Base-by-base conservation (phyloP, 2,113 vertebrate genomes). In the Cynopterus brachyotis region DNA sequence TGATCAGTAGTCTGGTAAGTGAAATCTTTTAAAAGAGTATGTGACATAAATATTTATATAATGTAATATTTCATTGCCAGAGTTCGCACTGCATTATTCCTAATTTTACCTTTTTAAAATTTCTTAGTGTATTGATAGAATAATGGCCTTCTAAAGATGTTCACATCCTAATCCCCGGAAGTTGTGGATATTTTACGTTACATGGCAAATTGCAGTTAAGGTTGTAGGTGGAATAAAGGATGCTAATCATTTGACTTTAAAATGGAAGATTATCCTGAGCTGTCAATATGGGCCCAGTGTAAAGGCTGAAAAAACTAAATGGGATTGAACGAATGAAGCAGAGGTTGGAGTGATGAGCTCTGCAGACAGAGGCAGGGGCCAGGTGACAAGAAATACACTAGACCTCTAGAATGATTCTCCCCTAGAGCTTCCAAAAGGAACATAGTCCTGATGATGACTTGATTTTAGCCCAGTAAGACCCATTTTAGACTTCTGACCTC, bases 11-110 rank as follows among this genome's bases (percentile, higher is more conserved):
- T 55, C 10, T 53, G n/a, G 22, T 64, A 81, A 20, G 24, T 91
- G 75, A 97, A 81, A 32, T 9, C 35, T 30, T 76, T 78, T 15
- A 91, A 66, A 67, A 72, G n/a, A 60, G 15, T 66, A 89, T 92
- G 32, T 50, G 24, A 45, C 50, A 70, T 20, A 88, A 37, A 94
- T 84, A 3, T 37, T 78, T 85, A 70, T n/a, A 37, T 73, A 86
- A 55, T 75, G 0, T 73, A 57, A 62, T 35, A 26, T 79, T 86
- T 89, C 6, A 50, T 42, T 53, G 35, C 13, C 13, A 45, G 32
- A 60, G 9, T 66, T 64, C 60, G 37, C 8, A 37, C 17, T 79
- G 7, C 1, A 40, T 73, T 15, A 53, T 22, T 72, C 0, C 13
- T 57, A 32, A 64, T 70, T 91, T 96, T 67, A 16, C 10, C 3